Evolutionary conservation across 2,888 invertebrate species (phyloP).

Genomic region (Stenotaenia linearis): DNA sequence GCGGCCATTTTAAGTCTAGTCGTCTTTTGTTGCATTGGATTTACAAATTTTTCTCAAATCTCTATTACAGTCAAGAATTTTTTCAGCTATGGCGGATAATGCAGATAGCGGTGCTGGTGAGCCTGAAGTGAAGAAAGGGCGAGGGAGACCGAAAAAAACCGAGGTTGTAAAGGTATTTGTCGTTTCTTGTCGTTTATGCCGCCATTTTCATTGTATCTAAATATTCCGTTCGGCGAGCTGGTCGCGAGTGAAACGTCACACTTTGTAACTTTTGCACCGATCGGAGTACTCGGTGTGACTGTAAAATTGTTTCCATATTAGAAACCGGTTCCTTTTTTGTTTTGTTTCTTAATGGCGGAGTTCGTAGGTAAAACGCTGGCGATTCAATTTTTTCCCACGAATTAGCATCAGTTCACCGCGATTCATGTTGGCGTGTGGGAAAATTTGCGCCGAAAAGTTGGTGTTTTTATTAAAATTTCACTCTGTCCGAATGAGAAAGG

Average conservation of each 20-base stretch:
- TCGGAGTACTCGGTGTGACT: not conserved
- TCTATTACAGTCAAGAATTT: not conserved
- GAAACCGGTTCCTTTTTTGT: not conserved
- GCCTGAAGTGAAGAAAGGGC: constrained; percentile 17
- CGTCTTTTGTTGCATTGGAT: not conserved
- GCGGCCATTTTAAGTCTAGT: constrained; percentile 27
- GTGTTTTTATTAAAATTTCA: too few species aligned
- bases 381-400: too few species aligned
- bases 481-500: not conserved
- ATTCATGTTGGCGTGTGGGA: not conserved
- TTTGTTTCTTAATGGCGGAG: not conserved
- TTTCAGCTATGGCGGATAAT: not conserved
- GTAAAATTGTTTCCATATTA: not conserved
- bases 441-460: not conserved
- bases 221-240: not conserved
- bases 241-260: not conserved
- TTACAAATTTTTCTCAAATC: not conserved
- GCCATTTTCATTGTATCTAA: not conserved
- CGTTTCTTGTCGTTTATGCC: not conserved
- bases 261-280: not conserved
- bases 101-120: constrained; percentile 17
- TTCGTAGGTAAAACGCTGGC: not conserved
- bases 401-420: not conserved
- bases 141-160: constrained; percentile 17
- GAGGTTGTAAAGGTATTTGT: not conserved